Evolutionary conservation across 1,140 invertebrate species (phyloP), one percentile per base, ranked within the genome.

Genomic region (Orchestia grillus): DNA sequence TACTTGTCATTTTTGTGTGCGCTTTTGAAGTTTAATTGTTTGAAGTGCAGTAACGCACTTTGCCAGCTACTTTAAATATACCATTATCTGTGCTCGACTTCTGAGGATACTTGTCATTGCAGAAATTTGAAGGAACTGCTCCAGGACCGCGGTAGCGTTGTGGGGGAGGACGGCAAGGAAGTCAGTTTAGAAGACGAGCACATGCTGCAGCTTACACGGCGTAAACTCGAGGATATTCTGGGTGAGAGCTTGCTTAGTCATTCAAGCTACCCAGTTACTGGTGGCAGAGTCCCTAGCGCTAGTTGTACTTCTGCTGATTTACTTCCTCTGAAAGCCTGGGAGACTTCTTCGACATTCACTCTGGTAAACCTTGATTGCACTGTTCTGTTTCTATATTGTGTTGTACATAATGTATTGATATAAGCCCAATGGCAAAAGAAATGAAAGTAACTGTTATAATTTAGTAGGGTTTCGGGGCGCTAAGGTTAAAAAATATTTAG

Each of bases 141-240:
- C 43, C 1, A 47, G 40, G 92, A 94, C 44, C 92, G 92, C 15
- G 44, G 92, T 19, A 94, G 92, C 44, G 43, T 47, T n/a, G 44
- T 94, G 44, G 92, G 92, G 0, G 92, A 94, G 44, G 92, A 94
- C 40, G 92, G 92, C 3, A 45, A 94, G 44, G 92, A 44, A 44
- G 44, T 40, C 44, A 94, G 92, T n/a, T 44, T 94, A 28, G 4
- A 94, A 44, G 43, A 94, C 8, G 36, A 44, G 47, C 41, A 94
- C 44, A 8, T 44, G 92, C 44, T 16, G 43, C 92, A 47, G 8
- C 92, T 94, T 0, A 45, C 92, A 15, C 44, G 44, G 8, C 44
- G 23, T 6, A 94, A 40, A 45, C 44, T 94, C 0, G 92, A 94
- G 40, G 92, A 94, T 47, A 47, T 94, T 40, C 23, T 94, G 47